These are phyloP conservation scores for Cariama cristata DNA, from an alignment of 2,113 vertebrate genomes.

Conservation along the genomic window DNA sequence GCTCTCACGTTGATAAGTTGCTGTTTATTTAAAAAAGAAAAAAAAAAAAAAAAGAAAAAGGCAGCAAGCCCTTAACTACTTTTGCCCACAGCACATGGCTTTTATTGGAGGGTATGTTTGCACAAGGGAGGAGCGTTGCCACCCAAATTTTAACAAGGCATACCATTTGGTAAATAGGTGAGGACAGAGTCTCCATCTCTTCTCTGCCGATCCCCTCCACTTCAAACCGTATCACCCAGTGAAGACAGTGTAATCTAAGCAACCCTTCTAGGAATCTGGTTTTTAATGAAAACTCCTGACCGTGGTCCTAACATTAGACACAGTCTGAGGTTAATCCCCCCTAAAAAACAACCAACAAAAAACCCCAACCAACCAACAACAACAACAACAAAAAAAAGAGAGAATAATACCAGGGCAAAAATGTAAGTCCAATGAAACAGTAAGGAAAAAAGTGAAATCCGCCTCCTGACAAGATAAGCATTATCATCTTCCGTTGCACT, in stretches of 20 bases:
- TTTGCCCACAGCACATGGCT: not conserved
- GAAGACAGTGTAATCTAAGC: not conserved
- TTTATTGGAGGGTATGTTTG: constrained; percentile 12
- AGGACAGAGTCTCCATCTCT: not conserved
- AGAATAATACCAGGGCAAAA: not conserved
- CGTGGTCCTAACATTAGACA: not conserved
- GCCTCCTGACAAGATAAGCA: not conserved
- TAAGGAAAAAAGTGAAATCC: not conserved
- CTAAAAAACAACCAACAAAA: not conserved
- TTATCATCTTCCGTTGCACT: not conserved
- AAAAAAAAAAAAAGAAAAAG: not conserved
- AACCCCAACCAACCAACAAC: not conserved
- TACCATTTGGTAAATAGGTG: not conserved
- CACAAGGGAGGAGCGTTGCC: not conserved
- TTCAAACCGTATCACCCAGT: not conserved
- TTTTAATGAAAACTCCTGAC: not conserved
- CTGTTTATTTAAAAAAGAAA: not conserved
- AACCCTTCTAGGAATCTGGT: not conserved
- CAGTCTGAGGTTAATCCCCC: not conserved
- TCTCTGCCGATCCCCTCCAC: not conserved
- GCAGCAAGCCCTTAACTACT: not conserved
- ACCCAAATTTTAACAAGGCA: not conserved
- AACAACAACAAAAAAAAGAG: not conserved
- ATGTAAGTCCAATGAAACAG: not conserved
- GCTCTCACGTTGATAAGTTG: not conserved